Conservation (phyloP, 1,140 invertebrate species). For the Lordiphosa stackelbergi region DNA sequence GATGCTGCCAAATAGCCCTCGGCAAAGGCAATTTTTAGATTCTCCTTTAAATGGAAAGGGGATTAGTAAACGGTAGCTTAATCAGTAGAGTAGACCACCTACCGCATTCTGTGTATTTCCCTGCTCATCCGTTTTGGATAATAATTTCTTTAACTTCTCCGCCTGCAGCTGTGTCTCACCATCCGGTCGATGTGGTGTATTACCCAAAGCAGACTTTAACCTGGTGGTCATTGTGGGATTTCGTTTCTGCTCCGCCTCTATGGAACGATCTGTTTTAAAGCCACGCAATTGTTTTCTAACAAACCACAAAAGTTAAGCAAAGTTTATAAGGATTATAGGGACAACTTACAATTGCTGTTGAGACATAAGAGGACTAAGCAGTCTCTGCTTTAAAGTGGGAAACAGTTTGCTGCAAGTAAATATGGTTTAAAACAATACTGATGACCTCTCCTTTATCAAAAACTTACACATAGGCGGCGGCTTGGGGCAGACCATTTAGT, state of each 20-base stretch:
- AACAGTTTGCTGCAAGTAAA: slow-evolving; percentile 31
- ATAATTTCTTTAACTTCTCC: slow-evolving; percentile 55
- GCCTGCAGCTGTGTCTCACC: slow-evolving; percentile 52
- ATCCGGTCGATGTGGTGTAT: slow-evolving; percentile 42
- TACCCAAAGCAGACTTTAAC: slow-evolving; percentile 80
- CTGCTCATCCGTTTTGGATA: slow-evolving; percentile 44
- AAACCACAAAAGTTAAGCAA: slow-evolving; percentile 3
- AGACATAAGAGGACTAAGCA: slow-evolving; percentile 41
- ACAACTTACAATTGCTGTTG: slow-evolving; percentile 53
- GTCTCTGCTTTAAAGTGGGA: slow-evolving; percentile 38
- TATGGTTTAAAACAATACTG: no score
- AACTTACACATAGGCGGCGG: no score
- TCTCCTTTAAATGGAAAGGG: slow-evolving; percentile 78
- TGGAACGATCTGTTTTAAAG: slow-evolving; percentile 87
- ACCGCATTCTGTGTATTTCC: slow-evolving; percentile 49
- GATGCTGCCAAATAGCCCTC: slow-evolving; percentile 89
- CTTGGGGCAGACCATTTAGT: slow-evolving; percentile 14
- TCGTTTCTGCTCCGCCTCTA: slow-evolving; percentile 82
- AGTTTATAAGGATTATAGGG: neutral
- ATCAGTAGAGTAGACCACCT: neutral
- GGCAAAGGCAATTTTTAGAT: slow-evolving; percentile 91
- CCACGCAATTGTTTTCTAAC: slow-evolving; percentile 55
- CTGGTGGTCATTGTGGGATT: slow-evolving; percentile 82
- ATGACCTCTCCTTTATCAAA: no score
- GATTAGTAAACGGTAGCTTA: neutral